Evolutionary conservation across 30 jellyfish, hydroid and myxozoan genomes (phyloP), one percentile per base, ranked within the genome.

Genomic region (Chrysaora quinquecirrha): DNA sequence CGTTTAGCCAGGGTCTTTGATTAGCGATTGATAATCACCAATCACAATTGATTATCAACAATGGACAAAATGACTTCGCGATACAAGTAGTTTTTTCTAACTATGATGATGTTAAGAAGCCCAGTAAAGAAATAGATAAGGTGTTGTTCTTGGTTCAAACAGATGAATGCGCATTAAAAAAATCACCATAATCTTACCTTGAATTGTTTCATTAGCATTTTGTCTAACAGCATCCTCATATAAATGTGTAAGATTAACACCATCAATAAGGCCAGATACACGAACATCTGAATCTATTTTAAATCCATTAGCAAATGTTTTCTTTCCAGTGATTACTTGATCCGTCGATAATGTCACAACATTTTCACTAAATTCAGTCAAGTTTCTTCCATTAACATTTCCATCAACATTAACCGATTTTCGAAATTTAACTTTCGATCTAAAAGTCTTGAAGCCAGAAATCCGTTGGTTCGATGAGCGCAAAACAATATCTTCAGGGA

Each of bases 251-350:
- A 93, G 80, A 78, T 85, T 86, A 12, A 83, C 93, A 10, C 93
- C 90, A 73, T 93, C 98, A 20, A 93, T 96, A 31, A 70, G 70
- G 23, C 98, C 97, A 64, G 58, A 38, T 1, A 93, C 96, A 32
- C 48, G 35, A 11, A 87, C 58, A 58, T 86, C 62, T 0, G 83
- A 80, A 30, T 29, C 76, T 30, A 82, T 96, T 2, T 30, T 74
- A 50, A 86, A 81, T 7, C 96, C 98, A 21, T 76, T 80, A 14
- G 24, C 23, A 54, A 93, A 86, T 47, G 84, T 68, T 48, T 78
- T 76, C 27, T 32, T 46, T 0, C 93, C 89, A 25, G 84, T 70
- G 19, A 93, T 43, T 19, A 48, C 62, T 34, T 81, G 94, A 25
- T 88, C 81, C 1, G 80, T 75, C 12, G 92, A 38, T 31, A 81